Conservation (phyloP, 1,140 invertebrate species). For the Diorhabda elongata region DNA sequence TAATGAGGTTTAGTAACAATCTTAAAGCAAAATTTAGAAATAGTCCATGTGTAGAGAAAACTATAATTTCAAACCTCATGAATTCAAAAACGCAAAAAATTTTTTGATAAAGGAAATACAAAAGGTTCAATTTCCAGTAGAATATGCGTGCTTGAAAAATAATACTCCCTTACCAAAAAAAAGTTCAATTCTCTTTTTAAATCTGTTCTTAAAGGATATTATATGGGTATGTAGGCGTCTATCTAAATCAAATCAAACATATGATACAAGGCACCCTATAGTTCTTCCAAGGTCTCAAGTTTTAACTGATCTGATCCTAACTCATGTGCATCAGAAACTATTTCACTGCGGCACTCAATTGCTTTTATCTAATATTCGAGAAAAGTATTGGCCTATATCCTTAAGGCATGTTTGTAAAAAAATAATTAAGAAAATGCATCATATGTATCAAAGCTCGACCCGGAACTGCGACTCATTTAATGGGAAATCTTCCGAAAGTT, state of each 20-base stretch:
- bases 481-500: conserved; percentile 42
- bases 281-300: neutral
- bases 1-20: conserved; percentile 12
- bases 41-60: neutral
- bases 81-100: conserved; percentile 1
- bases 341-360: conserved; percentile 14
- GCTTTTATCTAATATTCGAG: conserved; percentile 18
- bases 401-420: conserved; percentile 29
- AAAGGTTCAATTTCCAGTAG: too few species aligned
- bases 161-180: conserved; percentile 4
- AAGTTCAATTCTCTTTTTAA: conserved; percentile 20
- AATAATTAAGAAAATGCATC: conserved; percentile 24
- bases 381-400: conserved; percentile 34
- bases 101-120: neutral
- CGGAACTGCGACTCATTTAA: conserved; percentile 13
- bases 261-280: neutral
- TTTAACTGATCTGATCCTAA: conserved; percentile 10
- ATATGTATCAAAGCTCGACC: conserved; percentile 18
- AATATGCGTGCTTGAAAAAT: too few species aligned
- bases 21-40: conserved; percentile 4
- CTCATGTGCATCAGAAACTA: conserved; percentile 9
- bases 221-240: neutral
- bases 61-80: neutral
- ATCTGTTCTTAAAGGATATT: conserved; percentile 13
- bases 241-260: neutral